These are phyloP conservation scores for Phalloptychus januarius DNA, from an alignment of 2,797 vertebrate species.

Conservation along the genomic window DNA sequence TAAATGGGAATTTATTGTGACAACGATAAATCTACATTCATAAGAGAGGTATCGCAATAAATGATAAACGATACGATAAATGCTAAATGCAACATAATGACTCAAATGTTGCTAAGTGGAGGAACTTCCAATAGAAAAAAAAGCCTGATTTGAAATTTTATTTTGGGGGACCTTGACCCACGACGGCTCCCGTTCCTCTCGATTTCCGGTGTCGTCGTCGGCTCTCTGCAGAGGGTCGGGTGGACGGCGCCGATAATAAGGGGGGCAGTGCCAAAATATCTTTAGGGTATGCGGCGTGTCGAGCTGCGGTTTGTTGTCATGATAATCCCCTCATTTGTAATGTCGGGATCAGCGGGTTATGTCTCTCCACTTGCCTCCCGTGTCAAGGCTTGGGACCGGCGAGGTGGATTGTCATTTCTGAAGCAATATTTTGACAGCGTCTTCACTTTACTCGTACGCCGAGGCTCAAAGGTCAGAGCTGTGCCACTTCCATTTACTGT, in stretches of 20 bases:
- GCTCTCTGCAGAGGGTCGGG: constrained; percentile 68
- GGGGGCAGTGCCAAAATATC: constrained; percentile 70
- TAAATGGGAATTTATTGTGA: too few species aligned
- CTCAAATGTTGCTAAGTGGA: constrained; percentile 22
- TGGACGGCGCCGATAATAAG: constrained; percentile 68
- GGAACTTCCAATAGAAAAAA: constrained; percentile 24
- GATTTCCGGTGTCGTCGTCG: constrained; percentile 50
- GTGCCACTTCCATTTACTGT: constrained; percentile 83
- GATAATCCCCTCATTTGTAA: constrained; percentile 81
- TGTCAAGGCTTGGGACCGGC: constrained; percentile 78
- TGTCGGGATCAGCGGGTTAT: constrained; percentile 78
- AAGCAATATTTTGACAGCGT: constrained; percentile 85
- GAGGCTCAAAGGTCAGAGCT: constrained; percentile 81
- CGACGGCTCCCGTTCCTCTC: constrained; percentile 15
- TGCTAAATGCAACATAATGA: constrained; percentile 1
- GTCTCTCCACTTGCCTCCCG: constrained; percentile 73
- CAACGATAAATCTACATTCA: too few species aligned
- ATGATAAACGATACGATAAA: too few species aligned
- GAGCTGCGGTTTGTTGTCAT: constrained; percentile 78
- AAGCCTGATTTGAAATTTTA: constrained; percentile 40
- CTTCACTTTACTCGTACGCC: constrained; percentile 75
- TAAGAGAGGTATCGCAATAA: too few species aligned
- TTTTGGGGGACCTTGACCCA: constrained; percentile 37
- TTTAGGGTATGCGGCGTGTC: constrained; percentile 72
- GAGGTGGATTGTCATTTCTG: constrained; percentile 85